Conservation (phyloP, 2,797 vertebrate genomes). For the Scarus forsteni region DNA sequence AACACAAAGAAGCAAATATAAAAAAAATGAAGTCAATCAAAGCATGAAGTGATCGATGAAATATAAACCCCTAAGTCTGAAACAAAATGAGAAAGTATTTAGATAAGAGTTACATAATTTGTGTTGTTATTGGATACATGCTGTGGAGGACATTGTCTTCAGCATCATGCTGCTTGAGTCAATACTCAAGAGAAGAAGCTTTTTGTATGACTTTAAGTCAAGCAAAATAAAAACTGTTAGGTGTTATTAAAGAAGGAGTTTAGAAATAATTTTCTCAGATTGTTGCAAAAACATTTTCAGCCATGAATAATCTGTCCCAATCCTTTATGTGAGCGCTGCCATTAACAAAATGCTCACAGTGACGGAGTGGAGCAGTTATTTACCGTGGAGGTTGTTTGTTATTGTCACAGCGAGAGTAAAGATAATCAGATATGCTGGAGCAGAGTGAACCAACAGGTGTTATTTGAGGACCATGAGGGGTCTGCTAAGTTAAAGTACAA, state of each 20-base stretch:
- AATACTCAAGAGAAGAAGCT: neutral
- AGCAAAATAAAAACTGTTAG: too few species aligned
- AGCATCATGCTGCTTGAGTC: neutral
- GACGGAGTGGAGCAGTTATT: conserved; percentile 36
- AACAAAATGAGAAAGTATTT: neutral
- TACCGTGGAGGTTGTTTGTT: conserved; percentile 63
- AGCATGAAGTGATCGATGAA: neutral
- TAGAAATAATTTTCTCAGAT: neutral
- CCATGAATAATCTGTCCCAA: conserved; percentile 18
- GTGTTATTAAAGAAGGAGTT: too few species aligned
- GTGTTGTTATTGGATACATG: neutral
- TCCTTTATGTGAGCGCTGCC: conserved; percentile 18
- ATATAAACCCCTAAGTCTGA: neutral
- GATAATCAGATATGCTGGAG: conserved; percentile 26
- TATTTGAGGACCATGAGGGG: neutral
- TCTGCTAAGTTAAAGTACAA: conserved; percentile 6
- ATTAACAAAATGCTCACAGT: neutral
- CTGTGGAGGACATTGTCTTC: neutral
- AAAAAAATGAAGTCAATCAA: neutral
- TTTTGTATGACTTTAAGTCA: neutral
- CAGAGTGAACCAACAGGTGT: conserved; percentile 14
- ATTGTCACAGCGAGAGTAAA: conserved; percentile 27
- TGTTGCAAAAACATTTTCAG: conserved; percentile 8
- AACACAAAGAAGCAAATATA: neutral
- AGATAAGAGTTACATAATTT: neutral